Evolutionary conservation across 2,888 invertebrate genomes (phyloP).

Genomic region (Oxycera nigricornis): DNA sequence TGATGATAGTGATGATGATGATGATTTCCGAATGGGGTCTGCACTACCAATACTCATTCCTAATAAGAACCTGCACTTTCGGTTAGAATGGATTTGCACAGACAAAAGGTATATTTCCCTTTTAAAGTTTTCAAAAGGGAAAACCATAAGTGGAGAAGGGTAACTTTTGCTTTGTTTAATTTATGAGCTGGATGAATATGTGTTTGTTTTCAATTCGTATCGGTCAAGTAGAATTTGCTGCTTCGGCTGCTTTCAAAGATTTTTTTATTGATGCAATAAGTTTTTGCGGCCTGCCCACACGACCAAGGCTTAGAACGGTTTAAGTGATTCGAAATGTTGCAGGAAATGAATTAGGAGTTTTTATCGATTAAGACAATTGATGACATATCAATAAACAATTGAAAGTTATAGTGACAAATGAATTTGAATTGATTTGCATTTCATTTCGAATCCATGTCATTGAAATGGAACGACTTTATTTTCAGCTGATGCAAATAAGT

Average conservation of each 20-base stretch:
- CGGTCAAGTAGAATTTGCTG: not conserved
- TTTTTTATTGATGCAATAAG: not conserved
- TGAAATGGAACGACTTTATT: no score
- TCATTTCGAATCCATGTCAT: no score
- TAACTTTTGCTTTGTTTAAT: conserved; percentile 19
- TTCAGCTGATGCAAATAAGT: no score
- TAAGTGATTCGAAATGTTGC: no score
- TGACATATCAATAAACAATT: no score
- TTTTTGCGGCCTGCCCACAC: not conserved
- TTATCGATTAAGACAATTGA: no score
- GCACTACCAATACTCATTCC: not conserved
- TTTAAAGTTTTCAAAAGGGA: conserved; percentile 4
- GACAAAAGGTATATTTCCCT: conserved; percentile 29
- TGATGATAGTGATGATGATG: not conserved
- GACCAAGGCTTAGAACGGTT: no score
- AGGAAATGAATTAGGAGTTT: no score
- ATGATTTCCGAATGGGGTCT: not conserved
- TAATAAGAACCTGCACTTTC: not conserved
- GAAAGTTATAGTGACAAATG: no score
- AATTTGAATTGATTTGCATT: no score
- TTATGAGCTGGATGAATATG: not conserved
- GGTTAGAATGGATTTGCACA: not conserved
- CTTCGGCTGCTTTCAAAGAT: not conserved
- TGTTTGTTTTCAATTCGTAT: conserved; percentile 21
- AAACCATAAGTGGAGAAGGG: conserved; percentile 17